Evolutionary conservation across 2,888 invertebrate genomes (phyloP), one percentile per base, ranked within the genome.

Genomic region (Orthonychiurus folsomi): DNA sequence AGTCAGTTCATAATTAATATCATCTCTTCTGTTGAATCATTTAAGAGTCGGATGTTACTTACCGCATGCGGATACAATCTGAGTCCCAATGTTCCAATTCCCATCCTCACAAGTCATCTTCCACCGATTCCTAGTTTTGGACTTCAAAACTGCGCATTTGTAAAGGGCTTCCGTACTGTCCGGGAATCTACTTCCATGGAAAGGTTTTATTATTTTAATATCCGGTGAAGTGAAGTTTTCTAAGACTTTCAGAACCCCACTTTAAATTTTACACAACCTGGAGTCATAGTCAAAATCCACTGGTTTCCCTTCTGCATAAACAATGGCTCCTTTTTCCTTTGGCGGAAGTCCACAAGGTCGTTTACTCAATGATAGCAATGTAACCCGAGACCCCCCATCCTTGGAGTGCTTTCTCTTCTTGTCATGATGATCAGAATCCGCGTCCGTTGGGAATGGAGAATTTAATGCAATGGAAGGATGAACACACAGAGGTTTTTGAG

Each of bases 101-200:
- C 90, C 90, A 73, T 89, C 86, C 75, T 89, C 88, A 73, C 90
- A 91, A 62, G 87, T 84, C 25, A 90, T 85, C 71, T 87, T 86
- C 91, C 91, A 91, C 87, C 26, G 86, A 87, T 74, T 86, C 85
- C 77, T 68, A 0, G 67, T 60, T 28, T 69, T 69, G 1, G 66
- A 57, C 37, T 72, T 71, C 5, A 65, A 58, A 37, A 62, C 61
- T 12, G 64, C 68, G 75, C 91, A 91, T 73, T 87, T 85, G 77
- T 89, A 91, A 3, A 86, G 86, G 59, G 90, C 87, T 78, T 89
- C 88, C 0, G 88, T 87, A 0, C 88, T 88, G 73, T 89, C 88
- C 2, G 89, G 86, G 75, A 88, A 89, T 66, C 78, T 78, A 20
- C 15, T 15, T 5, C 37, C 37, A 37, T 37, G 37, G 37, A 37